Base-by-base conservation (phyloP, 2,888 invertebrate genomes). In the Villa cingulata region DNA sequence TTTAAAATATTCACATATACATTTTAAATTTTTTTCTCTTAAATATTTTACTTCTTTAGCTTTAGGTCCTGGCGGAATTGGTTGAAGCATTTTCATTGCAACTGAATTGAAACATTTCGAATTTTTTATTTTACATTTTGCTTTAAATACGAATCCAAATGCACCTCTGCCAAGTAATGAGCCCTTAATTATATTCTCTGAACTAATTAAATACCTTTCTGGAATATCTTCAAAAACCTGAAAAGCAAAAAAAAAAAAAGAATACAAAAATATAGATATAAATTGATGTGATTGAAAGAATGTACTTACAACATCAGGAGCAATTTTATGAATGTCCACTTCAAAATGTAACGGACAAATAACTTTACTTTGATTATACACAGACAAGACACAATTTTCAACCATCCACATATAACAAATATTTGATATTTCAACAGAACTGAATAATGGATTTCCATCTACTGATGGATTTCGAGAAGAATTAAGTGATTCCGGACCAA, bases 21-120 rank as follows among this genome's bases (percentile, higher is more conserved):
- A 2, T 16, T 10, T 20, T 29, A 17, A 14, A 37, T 20, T 29
- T 37, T 15, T 34, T 18, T 34, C 40, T 17, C 14, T 38, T 38
- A 19, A 12, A 29, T n/a, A 34, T 7, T 55, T 55, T 39, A 65
- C 66, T 51, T 68, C 68, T 51, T 68, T 68, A 4, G 69, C 68
- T 23, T 66, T 57, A 1, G 67, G 63, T 10, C 69, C 90, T 3
- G 94, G 92, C 50, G 88, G 85, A 12, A 92, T 89, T 0, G 96
- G 95, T 66, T 95, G 94, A 49, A 96, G 70, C 79, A 95, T 91
- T 72, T 97, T 97, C 72, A 96, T 81, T 1, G 97, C 96, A 2
- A 95, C 87, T 49, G 84, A 78, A 18, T 77, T 73, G 48, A 74
- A 73, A 3, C 70, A 67, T 45, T 75, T 73, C 2, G 74, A 70